These are phyloP conservation scores for Xiphophorus couchianus DNA, from an alignment of 2,113 vertebrate genomes.

Conservation along the genomic window DNA sequence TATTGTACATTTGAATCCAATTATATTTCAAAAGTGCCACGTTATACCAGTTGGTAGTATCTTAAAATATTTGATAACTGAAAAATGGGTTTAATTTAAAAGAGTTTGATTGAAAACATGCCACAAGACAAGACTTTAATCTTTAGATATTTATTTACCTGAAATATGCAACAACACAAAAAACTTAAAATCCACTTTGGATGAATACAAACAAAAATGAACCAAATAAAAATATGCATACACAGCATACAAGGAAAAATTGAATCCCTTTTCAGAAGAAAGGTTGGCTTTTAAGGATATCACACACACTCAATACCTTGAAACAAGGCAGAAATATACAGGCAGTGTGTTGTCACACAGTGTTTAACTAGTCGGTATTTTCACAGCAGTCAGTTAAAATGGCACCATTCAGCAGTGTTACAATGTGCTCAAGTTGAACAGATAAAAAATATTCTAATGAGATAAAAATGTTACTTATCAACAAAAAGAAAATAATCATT, in stretches of 20 bases:
- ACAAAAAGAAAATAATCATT: constrained; percentile 15
- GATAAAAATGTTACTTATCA: not conserved
- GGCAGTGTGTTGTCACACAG: constrained; percentile 28
- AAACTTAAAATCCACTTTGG: constrained; percentile 63
- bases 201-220: constrained; percentile 48
- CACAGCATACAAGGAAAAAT: constrained; percentile 60
- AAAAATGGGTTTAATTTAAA: no score
- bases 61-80: no score
- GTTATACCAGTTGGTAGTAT: no score
- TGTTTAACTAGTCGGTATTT: constrained; percentile 1
- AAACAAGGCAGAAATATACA: constrained; percentile 60
- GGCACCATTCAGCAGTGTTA: constrained; percentile 18
- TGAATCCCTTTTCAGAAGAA: constrained; percentile 65
- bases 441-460: not conserved
- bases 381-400: constrained; percentile 9
- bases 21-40: no score
- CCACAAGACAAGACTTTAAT: not conserved
- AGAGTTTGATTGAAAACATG: no score
- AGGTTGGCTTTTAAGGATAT: constrained; percentile 33
- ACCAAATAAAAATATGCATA: constrained; percentile 56
- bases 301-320: constrained; percentile 43
- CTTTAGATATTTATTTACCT: constrained; percentile 50
- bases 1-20: no score
- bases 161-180: constrained; percentile 34
- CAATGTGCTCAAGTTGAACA: constrained; percentile 17